Conservation (phyloP, 2,888 invertebrate species). For the Sinodicranocentrus sp. region DNA sequence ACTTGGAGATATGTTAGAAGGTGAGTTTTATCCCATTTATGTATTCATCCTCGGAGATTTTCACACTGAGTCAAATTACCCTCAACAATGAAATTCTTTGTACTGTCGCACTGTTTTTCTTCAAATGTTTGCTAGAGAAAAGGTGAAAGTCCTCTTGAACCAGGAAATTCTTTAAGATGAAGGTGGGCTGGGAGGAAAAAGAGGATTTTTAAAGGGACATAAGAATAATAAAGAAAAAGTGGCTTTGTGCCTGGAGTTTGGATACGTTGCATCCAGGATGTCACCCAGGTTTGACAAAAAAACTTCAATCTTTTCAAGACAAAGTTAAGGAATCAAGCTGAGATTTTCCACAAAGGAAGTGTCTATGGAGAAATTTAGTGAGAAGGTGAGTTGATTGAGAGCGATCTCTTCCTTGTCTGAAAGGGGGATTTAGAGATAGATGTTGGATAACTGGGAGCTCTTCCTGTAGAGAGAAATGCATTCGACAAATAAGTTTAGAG, state of each 20-base stretch:
- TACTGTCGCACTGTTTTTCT: too few species aligned
- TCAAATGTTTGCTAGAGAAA: neutral
- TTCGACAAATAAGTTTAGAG: too few species aligned
- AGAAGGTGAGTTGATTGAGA: constrained; percentile 28
- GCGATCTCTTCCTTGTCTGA: neutral
- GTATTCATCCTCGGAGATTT: neutral
- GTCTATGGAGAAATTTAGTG: neutral
- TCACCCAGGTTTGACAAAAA: neutral
- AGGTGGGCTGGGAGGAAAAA: too few species aligned
- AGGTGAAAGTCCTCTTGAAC: too few species aligned
- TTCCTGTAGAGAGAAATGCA: neutral
- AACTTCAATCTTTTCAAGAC: too few species aligned
- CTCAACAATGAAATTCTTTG: constrained; percentile 18
- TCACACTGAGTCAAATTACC: constrained; percentile 13
- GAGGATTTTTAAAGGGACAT: neutral
- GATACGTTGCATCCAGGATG: neutral
- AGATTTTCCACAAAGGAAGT: too few species aligned
- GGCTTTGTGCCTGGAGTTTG: too few species aligned
- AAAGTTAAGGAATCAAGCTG: too few species aligned
- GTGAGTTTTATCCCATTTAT: too few species aligned
- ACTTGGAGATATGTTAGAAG: too few species aligned
- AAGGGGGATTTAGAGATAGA: constrained; percentile 35
- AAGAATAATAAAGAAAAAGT: too few species aligned
- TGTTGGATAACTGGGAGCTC: neutral
- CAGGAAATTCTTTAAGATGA: too few species aligned